Evolutionary conservation across 2,113 vertebrate species (phyloP).

Genomic region (Diphyllodes magnificus): DNA sequence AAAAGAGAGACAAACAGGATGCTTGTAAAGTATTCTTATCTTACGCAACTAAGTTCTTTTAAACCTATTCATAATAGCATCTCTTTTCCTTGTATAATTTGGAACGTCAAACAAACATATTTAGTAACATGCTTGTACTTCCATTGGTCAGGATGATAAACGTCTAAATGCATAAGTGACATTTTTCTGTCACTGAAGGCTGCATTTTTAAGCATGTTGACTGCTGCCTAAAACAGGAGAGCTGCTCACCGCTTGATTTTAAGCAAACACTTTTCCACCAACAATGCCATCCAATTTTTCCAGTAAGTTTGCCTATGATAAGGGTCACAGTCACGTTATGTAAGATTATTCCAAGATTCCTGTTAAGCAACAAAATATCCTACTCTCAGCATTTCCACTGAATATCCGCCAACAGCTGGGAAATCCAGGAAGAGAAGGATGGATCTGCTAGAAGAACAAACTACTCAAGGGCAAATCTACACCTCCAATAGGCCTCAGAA

Average conservation of each 20-base stretch:
- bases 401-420: neutral
- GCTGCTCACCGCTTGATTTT: neutral
- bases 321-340: rapidly evolving
- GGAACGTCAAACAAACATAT: rapidly evolving
- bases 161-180: rapidly evolving
- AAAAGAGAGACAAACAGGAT: neutral
- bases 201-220: neutral
- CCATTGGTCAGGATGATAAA: rapidly evolving
- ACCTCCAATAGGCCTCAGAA: neutral
- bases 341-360: neutral
- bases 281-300: neutral
- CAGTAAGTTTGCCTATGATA: rapidly evolving
- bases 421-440: neutral
- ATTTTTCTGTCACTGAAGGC: neutral
- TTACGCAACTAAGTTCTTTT: neutral
- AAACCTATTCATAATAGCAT: neutral
- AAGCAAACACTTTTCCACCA: neutral
- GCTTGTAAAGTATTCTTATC: neutral
- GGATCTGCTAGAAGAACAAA: neutral
- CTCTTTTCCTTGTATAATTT: neutral
- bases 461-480: neutral
- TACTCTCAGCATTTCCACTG: neutral
- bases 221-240: neutral
- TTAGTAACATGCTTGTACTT: neutral
- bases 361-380: neutral